Conservation (phyloP, 2,113 vertebrate genomes). For the Archocentrus centrarchus region DNA sequence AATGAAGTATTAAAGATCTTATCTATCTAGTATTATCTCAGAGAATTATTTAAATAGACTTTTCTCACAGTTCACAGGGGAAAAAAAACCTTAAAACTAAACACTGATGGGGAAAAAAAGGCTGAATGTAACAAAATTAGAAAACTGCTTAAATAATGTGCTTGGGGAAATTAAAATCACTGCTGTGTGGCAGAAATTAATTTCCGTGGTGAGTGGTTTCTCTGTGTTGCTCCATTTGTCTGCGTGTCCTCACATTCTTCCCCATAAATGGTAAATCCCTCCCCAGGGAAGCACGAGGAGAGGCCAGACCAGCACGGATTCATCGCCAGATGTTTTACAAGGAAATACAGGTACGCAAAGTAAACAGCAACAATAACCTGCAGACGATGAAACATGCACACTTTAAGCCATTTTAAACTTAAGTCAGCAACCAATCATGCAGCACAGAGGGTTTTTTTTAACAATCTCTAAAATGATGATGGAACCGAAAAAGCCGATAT, state of each 20-base stretch:
- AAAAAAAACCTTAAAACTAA: conserved; percentile 16
- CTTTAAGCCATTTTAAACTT: neutral
- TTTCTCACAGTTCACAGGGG: conserved; percentile 29
- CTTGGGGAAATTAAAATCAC: conserved; percentile 56
- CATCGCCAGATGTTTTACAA: conserved; percentile 79
- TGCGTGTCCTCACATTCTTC: conserved; percentile 44
- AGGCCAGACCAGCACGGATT: conserved; percentile 80
- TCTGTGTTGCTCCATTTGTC: conserved; percentile 49
- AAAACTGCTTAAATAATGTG: conserved; percentile 49
- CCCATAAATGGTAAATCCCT: conserved; percentile 50
- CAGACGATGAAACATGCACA: neutral
- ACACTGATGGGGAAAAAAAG: neutral
- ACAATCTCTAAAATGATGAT: conserved; percentile 5
- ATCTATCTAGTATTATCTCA: conserved; percentile 39
- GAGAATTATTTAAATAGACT: conserved; percentile 46
- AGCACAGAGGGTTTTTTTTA: neutral
- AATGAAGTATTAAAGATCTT: conserved; percentile 22
- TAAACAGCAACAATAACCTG: conserved; percentile 13
- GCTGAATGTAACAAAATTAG: conserved; percentile 41
- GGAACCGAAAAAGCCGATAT: conserved; percentile 20
- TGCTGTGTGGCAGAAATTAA: conserved; percentile 63
- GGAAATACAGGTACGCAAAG: conserved; percentile 82
- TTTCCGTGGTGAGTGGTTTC: conserved; percentile 53
- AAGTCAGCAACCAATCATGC: neutral
- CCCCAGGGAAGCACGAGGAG: conserved; percentile 81